Evolutionary conservation across 2,888 invertebrate species (phyloP).

Genomic region (Drosophila mimica): DNA sequence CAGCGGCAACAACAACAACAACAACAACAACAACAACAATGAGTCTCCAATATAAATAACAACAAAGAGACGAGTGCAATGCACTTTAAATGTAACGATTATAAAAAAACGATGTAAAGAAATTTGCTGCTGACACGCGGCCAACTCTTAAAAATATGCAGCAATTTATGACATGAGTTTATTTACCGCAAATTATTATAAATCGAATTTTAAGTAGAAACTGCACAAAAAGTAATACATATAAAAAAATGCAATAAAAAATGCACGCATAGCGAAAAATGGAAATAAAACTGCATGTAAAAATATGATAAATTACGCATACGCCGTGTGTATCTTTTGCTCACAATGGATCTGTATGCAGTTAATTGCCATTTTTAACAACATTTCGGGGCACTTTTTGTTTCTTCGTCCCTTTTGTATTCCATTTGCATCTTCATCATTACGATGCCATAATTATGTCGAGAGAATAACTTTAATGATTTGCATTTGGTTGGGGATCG

Average conservation of each 20-base stretch:
- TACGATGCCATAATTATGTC: constrained; percentile 46
- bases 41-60: constrained; percentile 34
- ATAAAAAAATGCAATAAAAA: not conserved
- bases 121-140: constrained; percentile 56
- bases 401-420: constrained; percentile 5
- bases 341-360: constrained; percentile 38
- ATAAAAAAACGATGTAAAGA: constrained; percentile 53
- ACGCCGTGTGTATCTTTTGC: constrained; percentile 44
- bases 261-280: constrained; percentile 49
- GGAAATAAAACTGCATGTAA: constrained; percentile 66
- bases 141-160: constrained; percentile 52
- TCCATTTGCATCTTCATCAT: constrained; percentile 38
- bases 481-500: constrained; percentile 25
- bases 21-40: constrained; percentile 21
- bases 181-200: constrained; percentile 81
- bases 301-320: constrained; percentile 78
- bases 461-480: constrained; percentile 49
- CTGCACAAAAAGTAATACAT: not conserved
- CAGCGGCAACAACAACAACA: constrained; percentile 8
- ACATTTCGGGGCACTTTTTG: constrained; percentile 37
- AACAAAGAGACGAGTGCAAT: constrained; percentile 49
- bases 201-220: constrained; percentile 76
- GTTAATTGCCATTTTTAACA: constrained; percentile 73
- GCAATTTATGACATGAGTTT: constrained; percentile 73
- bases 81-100: constrained; percentile 60